Evolutionary conservation across 2,888 invertebrate genomes (phyloP), one percentile per base, ranked within the genome.

Genomic region (Ophraella communa): DNA sequence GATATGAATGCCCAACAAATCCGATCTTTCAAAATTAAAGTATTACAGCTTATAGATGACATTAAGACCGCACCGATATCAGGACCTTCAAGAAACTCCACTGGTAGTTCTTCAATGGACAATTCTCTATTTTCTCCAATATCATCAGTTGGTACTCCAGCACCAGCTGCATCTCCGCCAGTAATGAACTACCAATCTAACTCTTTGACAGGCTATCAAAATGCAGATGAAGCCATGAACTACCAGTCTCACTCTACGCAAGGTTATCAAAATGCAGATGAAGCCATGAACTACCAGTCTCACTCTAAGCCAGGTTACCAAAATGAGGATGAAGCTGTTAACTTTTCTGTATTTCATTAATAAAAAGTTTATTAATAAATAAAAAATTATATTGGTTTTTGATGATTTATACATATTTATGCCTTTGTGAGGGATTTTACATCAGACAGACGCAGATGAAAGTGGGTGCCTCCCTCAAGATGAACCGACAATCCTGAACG

Each of bases 381-480:
- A 39, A 54, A 54, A 54, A 54, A 54, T 54, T 54, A 54, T 54
- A 54, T 54, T 54, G 54, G 54, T 33, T 54, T 54, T 54, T 54
- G 35, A 54, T 54, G 35, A 54, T 54, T 54, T 54, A 30, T 54
- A 52, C 52, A 52, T 52, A 52, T 52, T 52, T 52, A 52, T 52
- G 52, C 52, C 52, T 52, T 52, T 52, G 52, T 52, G 52, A 52
- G 52, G 52, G 52, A 52, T 52, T 52, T 52, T 52, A 52, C 52
- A 52, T n/a, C n/a, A n/a, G n/a, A n/a, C n/a, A n/a, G n/a, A n/a
- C n/a, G n/a, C n/a, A n/a, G n/a, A n/a, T n/a, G n/a, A n/a, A n/a
- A n/a, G n/a, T n/a, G n/a, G n/a, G n/a, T n/a, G n/a, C n/a, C n/a
- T n/a, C n/a, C n/a, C n/a, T n/a, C n/a, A n/a, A n/a, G n/a, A n/a